phyloP scores from a whole-genome alignment of 2,113 vertebrate genomes.

The Neoarius graeffei region DNA sequence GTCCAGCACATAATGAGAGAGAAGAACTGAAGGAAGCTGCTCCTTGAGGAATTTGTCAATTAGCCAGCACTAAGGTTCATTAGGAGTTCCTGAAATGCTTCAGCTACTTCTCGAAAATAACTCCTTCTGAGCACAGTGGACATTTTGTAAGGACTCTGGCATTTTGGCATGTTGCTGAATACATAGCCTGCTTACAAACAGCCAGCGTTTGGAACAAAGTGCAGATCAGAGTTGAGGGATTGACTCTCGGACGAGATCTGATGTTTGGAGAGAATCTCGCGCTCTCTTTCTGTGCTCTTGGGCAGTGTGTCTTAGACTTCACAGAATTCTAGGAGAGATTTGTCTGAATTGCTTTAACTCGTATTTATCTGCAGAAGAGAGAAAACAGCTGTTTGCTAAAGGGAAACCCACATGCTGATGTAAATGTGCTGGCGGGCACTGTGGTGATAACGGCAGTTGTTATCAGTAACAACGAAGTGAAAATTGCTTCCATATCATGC shows the following conservation, averaged over 20 bases:
- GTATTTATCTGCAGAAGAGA: constrained; percentile 5
- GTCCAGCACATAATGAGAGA: not conserved
- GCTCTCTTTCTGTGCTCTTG: not conserved
- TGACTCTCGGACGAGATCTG: no score
- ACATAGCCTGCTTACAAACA: constrained; percentile 3
- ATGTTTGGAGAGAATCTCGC: not conserved
- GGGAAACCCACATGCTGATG: constrained; percentile 5
- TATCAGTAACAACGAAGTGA: constrained; percentile 16
- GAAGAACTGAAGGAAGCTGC: constrained; percentile 5
- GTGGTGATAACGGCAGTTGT: not conserved
- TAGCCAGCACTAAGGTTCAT: constrained; percentile 25
- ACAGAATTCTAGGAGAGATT: not conserved
- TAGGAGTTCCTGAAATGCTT: constrained; percentile 46
- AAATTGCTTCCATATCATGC: constrained; percentile 36
- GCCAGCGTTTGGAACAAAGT: not conserved
- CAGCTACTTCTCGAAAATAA: constrained; percentile 7
- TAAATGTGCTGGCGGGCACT: constrained; percentile 13
- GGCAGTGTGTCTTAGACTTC: not conserved
- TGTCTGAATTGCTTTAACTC: not conserved
- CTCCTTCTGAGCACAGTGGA: constrained; percentile 11
- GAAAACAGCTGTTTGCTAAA: constrained; percentile 30
- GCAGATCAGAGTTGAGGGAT: not conserved
- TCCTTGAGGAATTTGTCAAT: constrained; percentile 42
- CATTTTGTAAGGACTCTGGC: not conserved
- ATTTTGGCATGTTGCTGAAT: constrained; percentile 8